Evolutionary conservation across 2,797 vertebrate species (phyloP).

Genomic region (Mormyrus hasselquistii): DNA sequence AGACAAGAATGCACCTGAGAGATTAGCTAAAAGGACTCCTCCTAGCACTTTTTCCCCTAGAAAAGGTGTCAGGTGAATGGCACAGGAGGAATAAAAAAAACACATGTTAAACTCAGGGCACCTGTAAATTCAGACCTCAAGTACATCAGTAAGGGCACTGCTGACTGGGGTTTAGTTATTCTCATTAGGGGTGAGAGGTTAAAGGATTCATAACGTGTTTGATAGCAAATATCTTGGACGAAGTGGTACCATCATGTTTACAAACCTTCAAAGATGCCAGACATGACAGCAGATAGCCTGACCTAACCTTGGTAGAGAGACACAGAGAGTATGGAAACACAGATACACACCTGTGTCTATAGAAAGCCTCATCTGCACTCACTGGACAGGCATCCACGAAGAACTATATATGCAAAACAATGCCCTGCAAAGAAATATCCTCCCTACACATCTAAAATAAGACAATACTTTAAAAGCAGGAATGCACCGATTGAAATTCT

Average conservation of each 20-base stretch:
- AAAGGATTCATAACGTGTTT: not conserved
- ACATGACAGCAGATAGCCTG: not conserved
- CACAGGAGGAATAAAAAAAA: not conserved
- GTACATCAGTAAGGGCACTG: not conserved
- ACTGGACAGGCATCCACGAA: not conserved
- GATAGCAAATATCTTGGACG: not conserved
- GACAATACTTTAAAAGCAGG: not conserved
- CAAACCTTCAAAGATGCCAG: not conserved
- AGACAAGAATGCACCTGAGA: not conserved
- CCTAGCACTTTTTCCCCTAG: not conserved
- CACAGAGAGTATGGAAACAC: not conserved
- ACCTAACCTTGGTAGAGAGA: not conserved
- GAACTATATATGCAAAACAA: not conserved
- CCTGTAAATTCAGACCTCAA: not conserved
- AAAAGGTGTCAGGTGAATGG: not conserved
- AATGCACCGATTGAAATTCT: too few species aligned
- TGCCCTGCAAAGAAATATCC: not conserved
- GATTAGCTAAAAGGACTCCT: not conserved
- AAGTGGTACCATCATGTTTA: not conserved
- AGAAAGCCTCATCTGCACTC: not conserved
- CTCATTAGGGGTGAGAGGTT: not conserved
- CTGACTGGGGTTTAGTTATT: not conserved
- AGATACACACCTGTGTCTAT: not conserved
- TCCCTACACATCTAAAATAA: not conserved
- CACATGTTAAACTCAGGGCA: not conserved